Percentiles rank a stretch among this genome's conserved stretches.
phyloP scores from a whole-genome alignment of 2,888 invertebrate genomes.

The Cheilosia impressa region DNA sequence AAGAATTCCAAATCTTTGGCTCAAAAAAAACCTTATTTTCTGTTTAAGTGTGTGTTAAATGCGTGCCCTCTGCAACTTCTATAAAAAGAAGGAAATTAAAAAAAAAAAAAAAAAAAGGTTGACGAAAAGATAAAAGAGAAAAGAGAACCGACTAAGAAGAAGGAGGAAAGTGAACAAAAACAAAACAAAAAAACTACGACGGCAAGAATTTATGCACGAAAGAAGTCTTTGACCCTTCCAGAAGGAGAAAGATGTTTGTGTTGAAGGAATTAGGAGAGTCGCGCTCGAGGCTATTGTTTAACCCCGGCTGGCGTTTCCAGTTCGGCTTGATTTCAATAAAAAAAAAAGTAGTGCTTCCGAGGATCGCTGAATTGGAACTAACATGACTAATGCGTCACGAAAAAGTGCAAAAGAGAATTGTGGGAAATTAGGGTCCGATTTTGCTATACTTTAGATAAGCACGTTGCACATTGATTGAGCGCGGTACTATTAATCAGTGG shows the following conservation, averaged over 20 bases:
- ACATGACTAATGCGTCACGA: constrained; percentile 1
- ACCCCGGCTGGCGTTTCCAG: background rate
- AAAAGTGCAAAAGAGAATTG: background rate
- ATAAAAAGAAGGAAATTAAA: constrained; percentile 33
- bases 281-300: constrained; percentile 4
- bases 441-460: too few relatives aligned
- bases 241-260: background rate
- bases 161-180: background rate
- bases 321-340: constrained; percentile 4
- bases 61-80: constrained; percentile 30
- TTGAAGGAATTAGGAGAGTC: constrained; percentile 25
- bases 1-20: background rate
- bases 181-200: constrained; percentile 9
- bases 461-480: too few relatives aligned
- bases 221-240: constrained; percentile 54
- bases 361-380: constrained; percentile 24
- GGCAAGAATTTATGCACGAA: constrained; percentile 31
- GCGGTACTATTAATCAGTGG: too few relatives aligned
- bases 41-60: constrained; percentile 7
- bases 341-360: background rate
- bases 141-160: constrained; percentile 19
- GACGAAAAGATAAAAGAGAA: constrained; percentile 1
- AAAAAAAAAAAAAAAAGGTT: constrained; percentile 23
- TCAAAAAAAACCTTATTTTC: background rate
- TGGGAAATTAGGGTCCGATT: background rate